Base-by-base conservation (phyloP, 2,113 vertebrate species). In the Gobius niger region DNA sequence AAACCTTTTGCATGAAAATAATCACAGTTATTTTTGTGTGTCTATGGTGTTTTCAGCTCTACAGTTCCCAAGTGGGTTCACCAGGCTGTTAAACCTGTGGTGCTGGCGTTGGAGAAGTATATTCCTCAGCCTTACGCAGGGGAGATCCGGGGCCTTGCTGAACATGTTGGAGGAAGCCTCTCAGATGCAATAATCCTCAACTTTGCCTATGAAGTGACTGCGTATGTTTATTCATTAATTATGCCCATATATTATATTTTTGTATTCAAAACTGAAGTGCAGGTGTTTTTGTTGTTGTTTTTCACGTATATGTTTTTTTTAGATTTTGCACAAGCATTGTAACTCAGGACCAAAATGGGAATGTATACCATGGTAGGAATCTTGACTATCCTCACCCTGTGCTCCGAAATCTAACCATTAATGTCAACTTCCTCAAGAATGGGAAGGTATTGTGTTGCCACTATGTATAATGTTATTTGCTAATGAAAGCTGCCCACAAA, bases 281-380 rank as follows among this genome's bases (percentile, higher is more conserved):
- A 3, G 24, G 24, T 4, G 24, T 34, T 34, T 2, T 34, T 34
- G 24, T 34, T 34, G 24, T 63, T 50, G 40, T 50, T 76, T 60
- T 75, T 34, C 81, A 18, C 63, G 0, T 67, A 18, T 24, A 12
- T 49, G n/a, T 49, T 75, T 49, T 7, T 71, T 60, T 60, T 60
- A 99, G 98, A 65, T 98, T 95, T 84, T 99, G 97, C 81, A 98
- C 95, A 0, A 98, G 98, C 72, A 93, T 99, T 15, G 82, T 99
- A 0, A 93, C 95, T 73, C 95, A 99, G 82, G 95, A 98, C 81
- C 84, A 70, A 67, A 86, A 78, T 46, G 97, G 98, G 14, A 88
- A 88, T 44, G 82, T 99, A 53, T 97, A 94, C 82, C 98, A 99
- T 0, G 97, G 96, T 14, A 93, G 96, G 73, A 99, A 99, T 78